Base-by-base conservation (phyloP, 2,888 invertebrate genomes). In the Poecilobothrus nobilitatus region DNA sequence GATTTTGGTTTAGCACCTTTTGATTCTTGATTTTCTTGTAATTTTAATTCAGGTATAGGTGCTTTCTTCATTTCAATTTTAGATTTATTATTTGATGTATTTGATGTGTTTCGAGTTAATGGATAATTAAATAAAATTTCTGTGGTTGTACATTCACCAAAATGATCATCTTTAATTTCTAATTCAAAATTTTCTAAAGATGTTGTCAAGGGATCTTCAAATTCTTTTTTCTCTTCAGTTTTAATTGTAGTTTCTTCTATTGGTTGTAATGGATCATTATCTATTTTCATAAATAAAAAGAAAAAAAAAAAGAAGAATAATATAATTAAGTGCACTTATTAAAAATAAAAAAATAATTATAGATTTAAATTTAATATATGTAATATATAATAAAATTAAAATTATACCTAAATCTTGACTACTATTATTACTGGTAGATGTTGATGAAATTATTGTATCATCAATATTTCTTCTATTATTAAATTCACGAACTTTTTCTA, bases 101-200 rank as follows among this genome's bases (percentile, higher is more conserved):
- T 81, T 0, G n/a, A n/a, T n/a, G 76, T 78, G 71, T 81, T 82
- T 67, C 77, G 78, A 67, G 76, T 79, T 3, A 79, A 68, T 3
- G 76, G 76, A 63, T 76, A 72, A 68, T 75, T 74, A 67, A 76
- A 76, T 70, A 77, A 74, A 72, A 76, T 77, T 62, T 77, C 76
- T n/a, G 76, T 78, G 20, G 1, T 2, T 9, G 78, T 78, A 70
- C 79, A 78, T 73, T 86, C 85, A 0, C 87, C 87, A 72, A 87
- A 87, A 76, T 87, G 86, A 74, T 87, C 87, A 72, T 87, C 87
- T 74, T 87, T 87, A 77, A 87, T 87, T 73, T 87, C 87, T 67
- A 87, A 79, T 75, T 76, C 66, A 67, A 63, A 53, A 22, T 71
- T 69, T 20, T 65, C 20, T 10, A 34, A n/a, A 20, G 63, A 18